These are phyloP conservation scores for Mylabris phalerata DNA, from an alignment of 1,140 invertebrate genomes.

Conservation along the genomic window DNA sequence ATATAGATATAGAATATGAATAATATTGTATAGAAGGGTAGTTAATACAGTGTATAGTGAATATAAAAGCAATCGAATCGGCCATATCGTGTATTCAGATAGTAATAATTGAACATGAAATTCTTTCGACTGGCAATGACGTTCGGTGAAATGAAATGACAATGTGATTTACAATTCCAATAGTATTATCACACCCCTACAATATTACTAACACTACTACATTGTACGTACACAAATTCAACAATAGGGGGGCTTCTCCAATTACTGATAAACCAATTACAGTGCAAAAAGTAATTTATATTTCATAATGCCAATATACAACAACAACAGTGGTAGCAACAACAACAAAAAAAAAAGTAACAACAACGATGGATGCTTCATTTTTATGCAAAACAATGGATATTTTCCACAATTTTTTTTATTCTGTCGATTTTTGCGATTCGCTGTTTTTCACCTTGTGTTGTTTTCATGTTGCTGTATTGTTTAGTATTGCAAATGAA, in stretches of 20 bases:
- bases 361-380: conserved; percentile 6
- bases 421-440: background rate
- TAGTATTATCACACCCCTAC: conserved; percentile 28
- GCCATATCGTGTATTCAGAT: conserved; percentile 12
- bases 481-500: background rate
- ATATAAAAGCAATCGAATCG: conserved; percentile 5
- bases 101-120: conserved; percentile 16
- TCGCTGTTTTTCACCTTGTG: background rate
- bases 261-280: conserved; percentile 31
- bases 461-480: background rate
- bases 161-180: conserved; percentile 33
- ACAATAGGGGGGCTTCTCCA: conserved; percentile 15
- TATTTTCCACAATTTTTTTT: conserved; percentile 5
- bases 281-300: conserved; percentile 27
- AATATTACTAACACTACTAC: background rate
- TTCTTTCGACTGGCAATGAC: conserved; percentile 16
- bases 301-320: conserved; percentile 14
- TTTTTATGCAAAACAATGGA: conserved; percentile 26
- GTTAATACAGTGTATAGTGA: no score
- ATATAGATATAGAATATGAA: no score
- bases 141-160: conserved; percentile 30
- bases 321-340: no score
- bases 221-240: no score
- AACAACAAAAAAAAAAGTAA: no score
- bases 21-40: no score